Evolutionary conservation across 2,113 vertebrate genomes (phyloP).

Genomic region (Oryzias woworae): DNA sequence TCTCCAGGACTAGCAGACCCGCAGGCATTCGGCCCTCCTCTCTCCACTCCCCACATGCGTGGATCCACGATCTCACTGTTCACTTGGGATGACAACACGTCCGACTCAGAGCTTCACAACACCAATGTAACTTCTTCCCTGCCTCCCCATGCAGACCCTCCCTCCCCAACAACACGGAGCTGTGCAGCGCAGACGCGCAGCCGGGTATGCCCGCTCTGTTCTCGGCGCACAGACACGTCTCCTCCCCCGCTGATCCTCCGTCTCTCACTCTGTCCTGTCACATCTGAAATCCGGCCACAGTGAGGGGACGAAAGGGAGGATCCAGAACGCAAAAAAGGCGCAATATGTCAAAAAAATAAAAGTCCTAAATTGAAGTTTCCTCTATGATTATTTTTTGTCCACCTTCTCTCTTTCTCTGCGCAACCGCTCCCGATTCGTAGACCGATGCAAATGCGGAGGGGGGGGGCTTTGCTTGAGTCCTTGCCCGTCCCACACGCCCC

Average conservation of each 20-base stretch:
- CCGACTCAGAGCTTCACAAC: constrained; percentile 7
- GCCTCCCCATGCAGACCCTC: neutral
- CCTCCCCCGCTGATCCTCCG: constrained; percentile 33
- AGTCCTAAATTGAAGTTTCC: constrained; percentile 6
- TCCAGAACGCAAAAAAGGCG: neutral
- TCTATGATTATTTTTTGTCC: constrained; percentile 33
- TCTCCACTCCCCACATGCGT: constrained; percentile 47
- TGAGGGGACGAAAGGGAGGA: neutral
- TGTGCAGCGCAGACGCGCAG: constrained; percentile 24
- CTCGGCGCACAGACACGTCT: constrained; percentile 30
- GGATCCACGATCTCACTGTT: constrained; percentile 36
- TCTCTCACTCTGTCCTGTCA: constrained; percentile 28
- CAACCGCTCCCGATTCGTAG: constrained; percentile 41
- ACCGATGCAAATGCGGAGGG: constrained; percentile 50
- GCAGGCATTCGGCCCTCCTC: constrained; percentile 46
- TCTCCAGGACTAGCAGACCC: constrained; percentile 36
- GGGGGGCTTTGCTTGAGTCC: constrained; percentile 39
- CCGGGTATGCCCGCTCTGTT: constrained; percentile 37
- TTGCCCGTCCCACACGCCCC: constrained; percentile 64
- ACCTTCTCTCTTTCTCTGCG: constrained; percentile 31
- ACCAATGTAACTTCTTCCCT: neutral
- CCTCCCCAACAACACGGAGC: neutral
- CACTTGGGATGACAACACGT: constrained; percentile 16
- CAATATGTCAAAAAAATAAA: too few species aligned
- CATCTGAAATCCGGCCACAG: constrained; percentile 14